A percentile compares a stretch with the other conserved stretches of the same genome.
Conservation (phyloP, 1,140 invertebrate genomes). For the Drosophila lowei region DNA sequence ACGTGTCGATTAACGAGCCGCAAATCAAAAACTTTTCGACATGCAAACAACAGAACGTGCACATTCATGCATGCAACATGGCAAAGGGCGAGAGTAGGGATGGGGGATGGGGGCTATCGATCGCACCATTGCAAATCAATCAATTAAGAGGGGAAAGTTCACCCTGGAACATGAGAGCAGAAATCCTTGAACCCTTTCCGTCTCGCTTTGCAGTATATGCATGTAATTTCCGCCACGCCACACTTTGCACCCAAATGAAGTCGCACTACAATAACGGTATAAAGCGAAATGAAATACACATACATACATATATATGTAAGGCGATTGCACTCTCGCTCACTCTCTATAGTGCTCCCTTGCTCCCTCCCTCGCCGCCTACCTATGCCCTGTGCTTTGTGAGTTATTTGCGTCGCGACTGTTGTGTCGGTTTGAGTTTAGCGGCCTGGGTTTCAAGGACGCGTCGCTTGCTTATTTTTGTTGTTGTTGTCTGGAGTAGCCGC, state of each 20-base stretch:
- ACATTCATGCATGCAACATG: conserved; percentile 37
- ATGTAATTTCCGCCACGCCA: conserved; percentile 9
- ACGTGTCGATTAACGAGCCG: conserved; percentile 45
- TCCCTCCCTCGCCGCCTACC: conserved; percentile 19
- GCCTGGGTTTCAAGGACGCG: conserved; percentile 74
- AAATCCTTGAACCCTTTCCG: conserved; percentile 55
- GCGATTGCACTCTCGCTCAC: conserved; percentile 1
- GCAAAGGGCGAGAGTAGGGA: too few relatives aligned
- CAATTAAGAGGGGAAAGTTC: conserved; percentile 1
- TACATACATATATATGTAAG: too few relatives aligned
- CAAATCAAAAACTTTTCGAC: conserved; percentile 38
- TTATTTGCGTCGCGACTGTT: conserved; percentile 56
- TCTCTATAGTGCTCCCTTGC: conserved; percentile 5
- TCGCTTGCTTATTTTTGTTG: conserved; percentile 71
- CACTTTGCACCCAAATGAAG: conserved; percentile 43
- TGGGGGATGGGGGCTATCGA: neutral
- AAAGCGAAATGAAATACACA: conserved; percentile 7
- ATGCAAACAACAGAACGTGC: conserved; percentile 43
- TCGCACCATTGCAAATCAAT: neutral
- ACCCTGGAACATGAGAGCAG: too few relatives aligned
- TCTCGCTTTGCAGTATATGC: conserved; percentile 15
- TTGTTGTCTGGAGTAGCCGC: conserved; percentile 68
- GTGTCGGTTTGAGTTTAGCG: conserved; percentile 65
- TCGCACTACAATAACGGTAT: conserved; percentile 19
- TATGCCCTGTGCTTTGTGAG: conserved; percentile 50